Evolutionary conservation across 1,140 invertebrate genomes (phyloP).

Genomic region (Palaemon carinicauda): DNA sequence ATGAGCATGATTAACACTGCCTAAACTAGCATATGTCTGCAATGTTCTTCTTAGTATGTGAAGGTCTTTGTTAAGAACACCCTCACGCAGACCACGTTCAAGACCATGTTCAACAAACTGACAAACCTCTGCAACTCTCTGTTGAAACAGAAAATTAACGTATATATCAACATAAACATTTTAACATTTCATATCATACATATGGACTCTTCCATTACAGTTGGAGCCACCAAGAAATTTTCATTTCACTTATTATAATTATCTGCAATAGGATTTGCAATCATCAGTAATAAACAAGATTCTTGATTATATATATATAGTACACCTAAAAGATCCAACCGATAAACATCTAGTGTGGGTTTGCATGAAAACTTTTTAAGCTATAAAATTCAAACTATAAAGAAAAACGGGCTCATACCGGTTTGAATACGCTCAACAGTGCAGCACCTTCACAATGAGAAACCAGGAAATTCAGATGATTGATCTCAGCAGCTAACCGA

Average conservation of each 20-base stretch:
- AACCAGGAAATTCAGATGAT: slow-evolving; percentile 78
- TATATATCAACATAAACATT: too few relatives aligned
- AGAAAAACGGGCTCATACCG: slow-evolving; percentile 15
- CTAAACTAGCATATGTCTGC: slow-evolving; percentile 54
- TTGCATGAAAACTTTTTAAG: too few relatives aligned
- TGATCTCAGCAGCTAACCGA: slow-evolving; percentile 75
- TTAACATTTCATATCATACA: neutral
- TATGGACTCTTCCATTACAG: neutral
- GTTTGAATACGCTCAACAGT: slow-evolving; percentile 62
- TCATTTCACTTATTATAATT: neutral
- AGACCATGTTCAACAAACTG: slow-evolving; percentile 50
- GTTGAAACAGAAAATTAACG: slow-evolving; percentile 6
- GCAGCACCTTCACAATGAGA: slow-evolving; percentile 71
- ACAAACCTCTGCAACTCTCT: slow-evolving; percentile 50
- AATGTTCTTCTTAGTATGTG: slow-evolving; percentile 51
- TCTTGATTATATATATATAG: too few relatives aligned
- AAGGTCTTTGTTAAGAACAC: slow-evolving; percentile 46
- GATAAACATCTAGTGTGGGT: too few relatives aligned
- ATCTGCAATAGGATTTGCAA: neutral
- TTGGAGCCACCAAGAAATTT: too few relatives aligned
- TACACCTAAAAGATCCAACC: too few relatives aligned
- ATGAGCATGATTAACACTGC: slow-evolving; percentile 41
- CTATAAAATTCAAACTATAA: too few relatives aligned
- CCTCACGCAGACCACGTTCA: slow-evolving; percentile 54
- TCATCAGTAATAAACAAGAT: too few relatives aligned